Conservation (phyloP, 1,140 invertebrate genomes). For the Sarcophaga bullata region DNA sequence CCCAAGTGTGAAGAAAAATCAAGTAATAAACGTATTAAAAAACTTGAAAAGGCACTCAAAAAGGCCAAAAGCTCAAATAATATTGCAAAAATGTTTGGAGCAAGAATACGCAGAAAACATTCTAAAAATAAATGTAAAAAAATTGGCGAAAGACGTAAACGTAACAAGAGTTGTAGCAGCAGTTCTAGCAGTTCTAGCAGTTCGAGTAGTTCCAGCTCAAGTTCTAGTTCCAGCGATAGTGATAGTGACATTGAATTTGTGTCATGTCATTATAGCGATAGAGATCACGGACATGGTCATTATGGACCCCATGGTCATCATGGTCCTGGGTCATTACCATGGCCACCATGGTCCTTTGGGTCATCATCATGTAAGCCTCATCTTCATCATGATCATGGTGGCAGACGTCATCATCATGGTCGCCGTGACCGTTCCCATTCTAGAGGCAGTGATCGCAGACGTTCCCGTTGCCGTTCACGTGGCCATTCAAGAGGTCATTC, state of each 20-base stretch:
- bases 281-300: not conserved
- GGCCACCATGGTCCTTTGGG: not conserved
- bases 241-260: conserved; percentile 32
- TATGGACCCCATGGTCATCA: too few species aligned
- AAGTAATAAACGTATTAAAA: not conserved
- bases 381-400: not conserved
- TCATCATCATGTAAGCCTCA: not conserved
- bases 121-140: not conserved
- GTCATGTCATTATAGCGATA: not conserved
- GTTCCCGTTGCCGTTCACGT: conserved; percentile 29
- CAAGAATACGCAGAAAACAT: not conserved
- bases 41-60: conserved; percentile 32
- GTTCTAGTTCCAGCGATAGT: conserved; percentile 32
- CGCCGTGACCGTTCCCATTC: conserved; percentile 14
- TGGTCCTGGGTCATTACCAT: not conserved
- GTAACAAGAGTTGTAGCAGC: not conserved
- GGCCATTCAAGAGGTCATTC: conserved; percentile 32
- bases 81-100: conserved; percentile 7
- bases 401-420: conserved; percentile 27
- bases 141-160: not conserved
- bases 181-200: not conserved
- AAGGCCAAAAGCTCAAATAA: conserved; percentile 21
- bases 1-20: not conserved
- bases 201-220: not conserved
- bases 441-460: not conserved